Base-by-base conservation (phyloP, 64 coral and sea anemone species). In the Pocillopora damicornis region DNA sequence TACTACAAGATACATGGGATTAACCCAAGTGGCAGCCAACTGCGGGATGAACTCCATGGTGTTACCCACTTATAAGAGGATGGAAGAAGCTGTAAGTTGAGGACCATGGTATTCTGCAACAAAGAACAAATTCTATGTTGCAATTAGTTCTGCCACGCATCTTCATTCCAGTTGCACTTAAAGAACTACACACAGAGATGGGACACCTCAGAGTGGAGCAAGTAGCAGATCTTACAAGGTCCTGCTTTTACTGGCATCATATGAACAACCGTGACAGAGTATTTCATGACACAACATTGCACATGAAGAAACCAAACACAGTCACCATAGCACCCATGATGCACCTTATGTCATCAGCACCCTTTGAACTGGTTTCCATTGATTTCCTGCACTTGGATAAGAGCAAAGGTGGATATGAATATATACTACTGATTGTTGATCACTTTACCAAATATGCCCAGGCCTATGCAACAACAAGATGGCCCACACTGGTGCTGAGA, bases 321-420 rank as follows among this genome's bases (percentile, higher is more conserved):
- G 30, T 30, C 30, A 0, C 30, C 30, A 30, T 30, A 72, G 91
- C 78, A 88, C 83, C 83, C 5, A 61, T 79, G 30, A 36, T 74
- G 58, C 75, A 85, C 9, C 79, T 92, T 6, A 75, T 87, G 11
- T 75, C 91, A 14, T 87, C 91, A 23, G 69, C 91, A 26, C 91
- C 85, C 9, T 92, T 87, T 78, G 90, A 92, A 92, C 61, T 92
- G 13, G 83, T 87, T 26, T 92, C 90, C 15, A 88, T 88, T 10
- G 91, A 88, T 61, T 88, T 81, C 35, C 84, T 92, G n/a, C 91
- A 92, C 72, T 30, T 30, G 30, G 30, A 30, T 30, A 30, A 30
- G 30, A n/a, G n/a, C n/a, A n/a, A n/a, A n/a, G n/a, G 90, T 67
- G 90, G 90, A 37, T 91, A 76, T n/a, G n/a, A 30, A 30, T 30